A percentile compares a stretch with the other conserved stretches of the same genome.
Evolutionary conservation across 2,888 invertebrate genomes (phyloP).

Genomic region (Pyrrhia umbra): DNA sequence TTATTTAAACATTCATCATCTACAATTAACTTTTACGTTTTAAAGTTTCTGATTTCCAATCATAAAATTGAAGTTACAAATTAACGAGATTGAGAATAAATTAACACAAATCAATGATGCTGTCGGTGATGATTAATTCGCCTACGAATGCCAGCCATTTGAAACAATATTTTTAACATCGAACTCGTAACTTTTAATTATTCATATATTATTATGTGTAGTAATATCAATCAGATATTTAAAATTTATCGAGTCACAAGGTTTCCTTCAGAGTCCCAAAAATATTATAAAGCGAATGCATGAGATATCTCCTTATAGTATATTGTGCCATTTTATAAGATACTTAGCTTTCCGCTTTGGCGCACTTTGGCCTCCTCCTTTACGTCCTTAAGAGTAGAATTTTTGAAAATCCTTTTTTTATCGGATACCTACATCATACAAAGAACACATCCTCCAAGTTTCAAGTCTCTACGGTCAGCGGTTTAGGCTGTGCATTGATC

Average conservation of each 20-base stretch:
- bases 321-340: too few species aligned
- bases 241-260: slow-evolving; percentile 69
- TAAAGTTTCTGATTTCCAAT: slow-evolving; percentile 41
- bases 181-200: slow-evolving; percentile 58
- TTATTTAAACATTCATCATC: slow-evolving; percentile 7
- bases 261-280: slow-evolving; percentile 43
- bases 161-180: slow-evolving; percentile 56
- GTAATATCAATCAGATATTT: slow-evolving; percentile 72
- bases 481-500: too few species aligned
- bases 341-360: too few species aligned
- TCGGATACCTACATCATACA: too few species aligned
- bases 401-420: too few species aligned
- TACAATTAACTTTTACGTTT: not conserved
- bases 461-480: too few species aligned
- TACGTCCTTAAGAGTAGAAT: too few species aligned
- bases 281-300: not conserved
- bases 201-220: slow-evolving; percentile 65
- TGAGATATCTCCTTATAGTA: not conserved
- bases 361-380: too few species aligned
- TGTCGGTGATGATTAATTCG: slow-evolving; percentile 55
- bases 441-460: too few species aligned
- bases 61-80: slow-evolving; percentile 50
- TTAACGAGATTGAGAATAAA: slow-evolving; percentile 60
- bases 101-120: slow-evolving; percentile 52
- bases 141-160: slow-evolving; percentile 39